Evolutionary conservation across 2,888 invertebrate species (phyloP), one percentile per base, ranked within the genome.

Genomic region (Lamellibrachia satsuma): DNA sequence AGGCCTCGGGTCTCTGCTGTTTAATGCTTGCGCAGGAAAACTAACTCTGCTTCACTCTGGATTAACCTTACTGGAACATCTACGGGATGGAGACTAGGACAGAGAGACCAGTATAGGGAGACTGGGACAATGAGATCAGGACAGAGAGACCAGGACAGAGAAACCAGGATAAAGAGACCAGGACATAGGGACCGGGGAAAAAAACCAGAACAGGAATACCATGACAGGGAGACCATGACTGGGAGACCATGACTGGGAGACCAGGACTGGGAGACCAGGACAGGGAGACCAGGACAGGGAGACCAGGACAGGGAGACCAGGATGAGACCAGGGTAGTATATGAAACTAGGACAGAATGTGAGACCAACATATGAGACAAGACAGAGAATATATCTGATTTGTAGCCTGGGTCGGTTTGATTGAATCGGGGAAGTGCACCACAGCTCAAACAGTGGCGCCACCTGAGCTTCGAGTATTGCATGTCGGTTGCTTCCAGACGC

Each of bases 1-100:
- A 75, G n/a, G n/a, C 3, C 75, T 75, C 22, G 75, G 15, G 22
- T 75, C 75, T 55, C 9, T 75, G 0, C 75, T 75, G 75, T 75
- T 75, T 75, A 75, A 75, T 75, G 75, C 75, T 75, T 75, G 15
- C n/a, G 75, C 75, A 75, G 75, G n/a, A 75, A 75, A 22, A 75
- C 75, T 75, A 75, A 75, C 22, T 39, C 39, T 15, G 15, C 75
- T 75, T 75, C 75, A 22, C 22, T 75, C n/a, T 15, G 75, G 75
- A 75, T 75, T 75, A 75, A 75, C 75, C 75, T 22, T 75, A 75
- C 22, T 75, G n/a, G 75, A n/a, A 75, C 22, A 75, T 11, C 75
- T 22, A 60, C 0, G 11, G 15, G 4, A 15, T 60, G 15, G 75
- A 75, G 75, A 75, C 22, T 4, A 75, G 75, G 75, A 75, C 75